Evolutionary conservation across 2,888 invertebrate species (phyloP).

Genomic region (Bimastos eiseni): DNA sequence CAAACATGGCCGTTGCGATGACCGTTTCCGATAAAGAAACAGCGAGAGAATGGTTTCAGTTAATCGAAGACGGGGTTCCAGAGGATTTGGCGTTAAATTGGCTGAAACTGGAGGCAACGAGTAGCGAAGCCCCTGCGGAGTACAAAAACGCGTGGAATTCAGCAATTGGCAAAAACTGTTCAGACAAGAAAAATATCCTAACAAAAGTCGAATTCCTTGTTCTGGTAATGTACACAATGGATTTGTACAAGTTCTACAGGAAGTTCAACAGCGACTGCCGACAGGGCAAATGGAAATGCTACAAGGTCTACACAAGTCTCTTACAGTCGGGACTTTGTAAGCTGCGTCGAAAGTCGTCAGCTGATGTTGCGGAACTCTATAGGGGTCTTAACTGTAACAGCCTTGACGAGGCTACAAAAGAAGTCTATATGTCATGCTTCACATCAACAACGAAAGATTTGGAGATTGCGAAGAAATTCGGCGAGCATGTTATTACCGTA

Average conservation of each 20-base stretch:
- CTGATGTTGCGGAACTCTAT: not conserved
- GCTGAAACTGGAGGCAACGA: not conserved
- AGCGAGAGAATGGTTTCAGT: not conserved
- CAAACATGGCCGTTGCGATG: not conserved
- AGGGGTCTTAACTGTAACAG: not conserved
- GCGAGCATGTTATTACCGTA: not conserved
- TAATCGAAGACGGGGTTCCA: constrained; percentile 10
- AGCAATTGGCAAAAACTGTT: not conserved
- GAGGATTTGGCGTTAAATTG: not conserved
- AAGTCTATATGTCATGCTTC: not conserved
- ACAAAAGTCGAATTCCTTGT: not conserved
- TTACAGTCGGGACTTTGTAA: not conserved
- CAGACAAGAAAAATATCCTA: not conserved
- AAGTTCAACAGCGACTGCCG: not conserved
- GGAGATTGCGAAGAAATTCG: not conserved
- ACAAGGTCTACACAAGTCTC: not conserved
- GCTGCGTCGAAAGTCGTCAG: not conserved
- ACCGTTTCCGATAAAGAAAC: not conserved
- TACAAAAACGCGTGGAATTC: not conserved
- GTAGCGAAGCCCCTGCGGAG: not conserved
- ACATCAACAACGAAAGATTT: not conserved
- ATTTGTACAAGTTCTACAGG: not conserved
- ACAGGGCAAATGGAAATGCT: not conserved
- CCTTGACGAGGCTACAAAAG: not conserved
- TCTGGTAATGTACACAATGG: not conserved